Conservation (phyloP, 1,140 invertebrate genomes). For the Plutomurus gul region DNA sequence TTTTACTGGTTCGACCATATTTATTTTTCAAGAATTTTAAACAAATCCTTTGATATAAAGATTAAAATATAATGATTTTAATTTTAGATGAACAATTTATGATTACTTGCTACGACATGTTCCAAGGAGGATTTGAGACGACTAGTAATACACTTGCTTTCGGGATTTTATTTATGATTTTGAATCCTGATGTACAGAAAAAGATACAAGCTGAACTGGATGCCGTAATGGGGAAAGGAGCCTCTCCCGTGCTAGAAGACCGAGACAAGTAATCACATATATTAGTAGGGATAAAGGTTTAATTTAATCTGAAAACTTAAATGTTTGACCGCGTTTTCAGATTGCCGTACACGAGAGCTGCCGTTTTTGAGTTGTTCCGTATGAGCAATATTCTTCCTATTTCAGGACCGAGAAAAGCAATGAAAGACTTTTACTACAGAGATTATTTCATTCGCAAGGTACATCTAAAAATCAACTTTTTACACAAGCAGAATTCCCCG, state of each 20-base stretch:
- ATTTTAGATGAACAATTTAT: conserved; percentile 52
- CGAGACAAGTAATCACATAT: background rate
- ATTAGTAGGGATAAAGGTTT: conserved; percentile 14
- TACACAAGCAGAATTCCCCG: no score
- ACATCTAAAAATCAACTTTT: no score
- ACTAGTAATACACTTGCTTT: background rate
- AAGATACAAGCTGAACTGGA: background rate
- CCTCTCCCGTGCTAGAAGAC: conserved; percentile 65
- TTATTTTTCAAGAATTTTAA: background rate
- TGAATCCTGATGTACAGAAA: conserved; percentile 9
- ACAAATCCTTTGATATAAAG: background rate
- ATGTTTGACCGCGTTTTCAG: conserved; percentile 70
- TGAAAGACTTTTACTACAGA: conserved; percentile 69
- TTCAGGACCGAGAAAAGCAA: conserved; percentile 75
- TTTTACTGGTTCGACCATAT: background rate
- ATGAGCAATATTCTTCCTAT: conserved; percentile 1
- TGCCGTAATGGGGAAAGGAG: conserved; percentile 62
- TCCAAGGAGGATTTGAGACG: conserved; percentile 7
- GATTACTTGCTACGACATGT: conserved; percentile 37
- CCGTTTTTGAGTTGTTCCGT: background rate
- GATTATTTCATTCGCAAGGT: conserved; percentile 79
- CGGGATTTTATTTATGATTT: background rate
- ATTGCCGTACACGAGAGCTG: conserved; percentile 7
- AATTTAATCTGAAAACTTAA: conserved; percentile 75
- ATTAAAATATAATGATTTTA: background rate